A percentile compares a stretch with the other conserved stretches of the same genome.
These are phyloP conservation scores for Suncus etruscus DNA, from an alignment of 2,113 vertebrate genomes.

Conservation along the genomic window DNA sequence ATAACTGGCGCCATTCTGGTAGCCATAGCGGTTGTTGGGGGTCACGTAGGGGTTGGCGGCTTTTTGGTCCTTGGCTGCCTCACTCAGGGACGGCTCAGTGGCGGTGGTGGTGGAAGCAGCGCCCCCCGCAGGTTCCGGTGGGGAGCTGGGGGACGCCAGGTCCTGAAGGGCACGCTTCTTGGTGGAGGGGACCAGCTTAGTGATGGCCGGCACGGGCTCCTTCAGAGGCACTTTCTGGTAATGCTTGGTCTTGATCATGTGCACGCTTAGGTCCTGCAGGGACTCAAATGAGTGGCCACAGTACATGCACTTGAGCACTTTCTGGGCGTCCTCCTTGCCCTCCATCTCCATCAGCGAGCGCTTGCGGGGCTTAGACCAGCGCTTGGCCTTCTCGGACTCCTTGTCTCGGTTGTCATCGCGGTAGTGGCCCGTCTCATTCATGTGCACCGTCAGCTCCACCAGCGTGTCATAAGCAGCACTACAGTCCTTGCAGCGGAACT, in stretches of 20 bases:
- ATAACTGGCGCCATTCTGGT: constrained; percentile 99
- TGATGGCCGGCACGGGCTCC: constrained; percentile 97
- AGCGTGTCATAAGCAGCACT: constrained; percentile 98
- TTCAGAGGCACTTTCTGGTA: constrained; percentile 99
- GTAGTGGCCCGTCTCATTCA: constrained; percentile 99
- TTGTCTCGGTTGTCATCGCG: constrained; percentile 98
- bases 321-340: constrained; percentile 99
- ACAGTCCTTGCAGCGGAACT: constrained; percentile 99
- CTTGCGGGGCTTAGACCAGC: constrained; percentile 98
- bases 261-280: constrained; percentile 98
- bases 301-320: constrained; percentile 99
- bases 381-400: constrained; percentile 95
- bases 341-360: constrained; percentile 99
- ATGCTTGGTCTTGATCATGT: constrained; percentile 99
- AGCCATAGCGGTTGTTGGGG: constrained; percentile 98
- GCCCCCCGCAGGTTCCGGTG: constrained; percentile 92
- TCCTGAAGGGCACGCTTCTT: constrained; percentile 98
- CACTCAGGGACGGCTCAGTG: constrained; percentile 88
- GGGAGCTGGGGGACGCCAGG: constrained; percentile 95
- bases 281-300: constrained; percentile 99
- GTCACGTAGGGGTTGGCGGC: constrained; percentile 97
- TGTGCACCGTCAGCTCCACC: constrained; percentile 98
- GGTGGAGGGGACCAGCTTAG: constrained; percentile 96
- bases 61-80: constrained; percentile 96
- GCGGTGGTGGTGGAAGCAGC: constrained; percentile 83